Evolutionary conservation across 1,140 invertebrate species (phyloP).

Genomic region (Acromyrmex heyeri): DNA sequence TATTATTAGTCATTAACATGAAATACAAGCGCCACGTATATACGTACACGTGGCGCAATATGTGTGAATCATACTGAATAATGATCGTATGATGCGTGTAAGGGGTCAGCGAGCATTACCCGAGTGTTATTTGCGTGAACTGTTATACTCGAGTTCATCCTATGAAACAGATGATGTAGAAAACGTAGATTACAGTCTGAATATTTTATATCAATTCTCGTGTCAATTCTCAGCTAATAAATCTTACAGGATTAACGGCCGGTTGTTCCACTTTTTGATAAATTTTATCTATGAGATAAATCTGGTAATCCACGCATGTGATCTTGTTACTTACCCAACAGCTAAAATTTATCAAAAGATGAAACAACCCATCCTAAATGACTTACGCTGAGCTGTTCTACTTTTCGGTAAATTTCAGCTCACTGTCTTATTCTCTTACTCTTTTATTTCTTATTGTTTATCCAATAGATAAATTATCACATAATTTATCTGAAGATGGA

Average conservation of each 20-base stretch:
- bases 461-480: too few species aligned
- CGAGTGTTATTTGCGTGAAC: slow-evolving; percentile 1
- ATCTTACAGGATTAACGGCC: background rate
- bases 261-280: too few species aligned
- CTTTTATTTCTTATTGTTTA: too few species aligned
- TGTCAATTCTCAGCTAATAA: background rate
- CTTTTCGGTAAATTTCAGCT: too few species aligned
- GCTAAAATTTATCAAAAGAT: too few species aligned
- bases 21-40: background rate
- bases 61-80: slow-evolving; percentile 12
- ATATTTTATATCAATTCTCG: background rate
- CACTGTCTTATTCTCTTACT: too few species aligned
- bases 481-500: too few species aligned
- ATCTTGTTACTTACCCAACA: too few species aligned
- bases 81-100: slow-evolving; percentile 32
- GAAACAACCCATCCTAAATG: too few species aligned
- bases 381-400: too few species aligned
- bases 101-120: slow-evolving; percentile 18
- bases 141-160: background rate
- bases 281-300: too few species aligned
- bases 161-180: background rate
- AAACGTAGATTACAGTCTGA: background rate
- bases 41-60: background rate
- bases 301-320: too few species aligned
- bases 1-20: background rate